phyloP scores from a whole-genome alignment of 2,113 vertebrate genomes.

The Menidia beryllina region DNA sequence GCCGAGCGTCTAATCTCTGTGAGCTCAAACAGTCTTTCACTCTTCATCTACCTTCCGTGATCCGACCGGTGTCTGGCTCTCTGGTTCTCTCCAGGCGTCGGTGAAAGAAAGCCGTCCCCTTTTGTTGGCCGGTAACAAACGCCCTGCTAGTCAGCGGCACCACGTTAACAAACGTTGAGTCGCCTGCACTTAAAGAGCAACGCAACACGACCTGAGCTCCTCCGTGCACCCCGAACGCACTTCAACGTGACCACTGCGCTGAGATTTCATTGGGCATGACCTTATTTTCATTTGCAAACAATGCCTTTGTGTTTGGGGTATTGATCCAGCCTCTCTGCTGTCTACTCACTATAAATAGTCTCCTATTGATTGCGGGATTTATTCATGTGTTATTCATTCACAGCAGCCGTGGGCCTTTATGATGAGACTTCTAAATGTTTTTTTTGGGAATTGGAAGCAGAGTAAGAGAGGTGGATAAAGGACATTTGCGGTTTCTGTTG shows the following conservation, averaged over 20 bases:
- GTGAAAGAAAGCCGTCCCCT: neutral
- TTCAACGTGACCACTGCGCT: neutral
- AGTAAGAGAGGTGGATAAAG: neutral
- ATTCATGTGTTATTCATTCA: conserved; percentile 43
- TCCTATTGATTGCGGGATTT: conserved; percentile 45
- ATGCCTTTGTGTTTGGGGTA: conserved; percentile 33
- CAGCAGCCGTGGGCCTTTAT: conserved; percentile 14
- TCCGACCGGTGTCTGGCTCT: conserved; percentile 7
- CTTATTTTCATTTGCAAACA: conserved; percentile 41
- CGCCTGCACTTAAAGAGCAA: neutral
- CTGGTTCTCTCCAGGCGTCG: neutral
- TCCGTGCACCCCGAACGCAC: neutral
- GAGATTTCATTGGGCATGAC: conserved; percentile 26
- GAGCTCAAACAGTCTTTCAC: conserved; percentile 27
- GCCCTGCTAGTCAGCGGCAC: conserved; percentile 2
- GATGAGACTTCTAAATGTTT: conserved; percentile 3
- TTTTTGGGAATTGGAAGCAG: neutral
- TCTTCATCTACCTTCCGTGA: conserved; percentile 3
- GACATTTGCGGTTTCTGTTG: neutral
- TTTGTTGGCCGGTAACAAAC: conserved; percentile 13
- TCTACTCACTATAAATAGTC: conserved; percentile 49
- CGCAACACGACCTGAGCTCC: conserved; percentile 8
- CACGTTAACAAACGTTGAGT: conserved; percentile 1
- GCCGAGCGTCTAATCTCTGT: conserved; percentile 34
- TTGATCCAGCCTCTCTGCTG: conserved; percentile 39